These are phyloP conservation scores for Peromyscus attwateri DNA, from an alignment of 2,797 vertebrate genomes.

Conservation along the genomic window DNA sequence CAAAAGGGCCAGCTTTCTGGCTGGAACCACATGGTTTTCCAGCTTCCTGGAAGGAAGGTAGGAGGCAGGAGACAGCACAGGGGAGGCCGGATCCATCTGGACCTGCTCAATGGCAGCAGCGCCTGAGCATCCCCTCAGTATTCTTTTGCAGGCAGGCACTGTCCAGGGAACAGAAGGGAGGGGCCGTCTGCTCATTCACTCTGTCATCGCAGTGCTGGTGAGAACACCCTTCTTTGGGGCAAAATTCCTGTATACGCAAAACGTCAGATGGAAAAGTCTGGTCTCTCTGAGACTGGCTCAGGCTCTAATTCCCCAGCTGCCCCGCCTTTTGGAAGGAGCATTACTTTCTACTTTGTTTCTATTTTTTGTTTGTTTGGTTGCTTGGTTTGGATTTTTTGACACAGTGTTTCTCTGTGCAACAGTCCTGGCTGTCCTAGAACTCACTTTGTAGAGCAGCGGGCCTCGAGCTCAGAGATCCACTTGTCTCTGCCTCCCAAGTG, in stretches of 20 bases:
- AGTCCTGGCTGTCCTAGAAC: neutral
- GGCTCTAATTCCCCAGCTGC: no score
- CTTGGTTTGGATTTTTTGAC: neutral
- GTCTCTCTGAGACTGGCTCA: rapidly evolving
- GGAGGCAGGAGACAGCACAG: neutral
- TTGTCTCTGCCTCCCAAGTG: neutral
- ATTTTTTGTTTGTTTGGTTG: neutral
- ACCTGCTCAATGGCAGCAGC: neutral
- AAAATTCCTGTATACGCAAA: neutral
- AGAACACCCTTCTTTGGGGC: neutral
- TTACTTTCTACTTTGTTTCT: conserved; percentile 15
- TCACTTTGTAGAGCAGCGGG: neutral
- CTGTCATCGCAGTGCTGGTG: neutral
- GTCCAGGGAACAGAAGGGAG: neutral
- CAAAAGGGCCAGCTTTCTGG: neutral
- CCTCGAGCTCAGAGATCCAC: neutral
- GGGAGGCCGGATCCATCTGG: no score
- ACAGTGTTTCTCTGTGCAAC: neutral
- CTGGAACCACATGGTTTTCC: neutral
- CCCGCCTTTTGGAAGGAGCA: neutral
- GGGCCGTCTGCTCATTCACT: rapidly evolving
- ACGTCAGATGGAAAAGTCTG: neutral
- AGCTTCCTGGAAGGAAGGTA: rapidly evolving
- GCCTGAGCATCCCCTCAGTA: rapidly evolving
- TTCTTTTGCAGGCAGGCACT: neutral